Conservation (phyloP, 2,797 vertebrate species). For the Lagocephalus sceleratus region DNA sequence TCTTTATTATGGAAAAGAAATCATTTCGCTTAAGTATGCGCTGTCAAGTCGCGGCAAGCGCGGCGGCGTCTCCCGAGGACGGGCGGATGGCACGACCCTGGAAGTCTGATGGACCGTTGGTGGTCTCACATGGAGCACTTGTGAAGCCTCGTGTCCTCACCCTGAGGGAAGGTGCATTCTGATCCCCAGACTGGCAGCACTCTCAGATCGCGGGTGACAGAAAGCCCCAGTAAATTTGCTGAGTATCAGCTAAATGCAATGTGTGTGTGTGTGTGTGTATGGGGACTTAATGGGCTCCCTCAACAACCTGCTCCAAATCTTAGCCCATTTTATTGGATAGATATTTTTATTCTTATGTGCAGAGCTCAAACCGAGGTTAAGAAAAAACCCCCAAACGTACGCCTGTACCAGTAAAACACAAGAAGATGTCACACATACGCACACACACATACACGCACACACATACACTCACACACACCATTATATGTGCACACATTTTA, state of each 20-base stretch:
- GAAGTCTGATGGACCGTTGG: slow-evolving; percentile 13
- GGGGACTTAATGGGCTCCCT: slow-evolving; percentile 65
- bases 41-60: no score
- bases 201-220: slow-evolving; percentile 46
- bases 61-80: slow-evolving; percentile 3
- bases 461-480: no score
- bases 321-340: slow-evolving; percentile 35
- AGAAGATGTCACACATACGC: no score
- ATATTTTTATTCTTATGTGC: no score
- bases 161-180: slow-evolving; percentile 34
- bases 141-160: slow-evolving; percentile 12
- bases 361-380: no score
- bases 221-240: slow-evolving; percentile 49
- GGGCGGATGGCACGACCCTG: slow-evolving; percentile 17
- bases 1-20: no score
- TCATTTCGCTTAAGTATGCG: no score
- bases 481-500: no score
- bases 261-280: no score
- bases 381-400: no score
- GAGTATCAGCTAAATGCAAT: slow-evolving; percentile 40
- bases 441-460: no score
- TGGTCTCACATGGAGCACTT: slow-evolving; percentile 16
- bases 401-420: no score
- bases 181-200: slow-evolving; percentile 55
- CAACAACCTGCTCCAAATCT: slow-evolving; percentile 38